Percentiles rank a stretch among this genome's conserved stretches.
Evolutionary conservation across 2,888 invertebrate species (phyloP).

Genomic region (Leptinotarsa rubiginosa): DNA sequence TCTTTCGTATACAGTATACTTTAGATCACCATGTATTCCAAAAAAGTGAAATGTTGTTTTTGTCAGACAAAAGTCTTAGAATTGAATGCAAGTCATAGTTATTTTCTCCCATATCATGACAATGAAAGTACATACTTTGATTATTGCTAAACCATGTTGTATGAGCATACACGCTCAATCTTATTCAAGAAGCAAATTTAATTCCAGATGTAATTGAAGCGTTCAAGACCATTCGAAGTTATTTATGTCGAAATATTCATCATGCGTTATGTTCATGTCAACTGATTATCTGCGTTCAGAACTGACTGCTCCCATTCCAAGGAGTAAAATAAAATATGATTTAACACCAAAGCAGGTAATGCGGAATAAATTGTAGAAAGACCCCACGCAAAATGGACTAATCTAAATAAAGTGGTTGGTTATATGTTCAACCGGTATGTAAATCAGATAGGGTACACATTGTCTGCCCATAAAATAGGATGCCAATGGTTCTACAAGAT

Average conservation of each 20-base stretch:
- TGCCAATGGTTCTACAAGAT: conserved; percentile 49
- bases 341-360: conserved; percentile 39
- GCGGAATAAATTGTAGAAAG: conserved; percentile 38
- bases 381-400: conserved; percentile 50
- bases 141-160: too few species aligned
- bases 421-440: conserved; percentile 54
- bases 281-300: neutral
- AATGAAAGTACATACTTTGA: too few species aligned
- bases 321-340: conserved; percentile 36
- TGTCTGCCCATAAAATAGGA: conserved; percentile 50
- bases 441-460: conserved; percentile 52
- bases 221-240: neutral
- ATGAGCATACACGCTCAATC: too few species aligned
- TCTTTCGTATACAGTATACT: too few species aligned
- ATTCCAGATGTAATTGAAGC: neutral
- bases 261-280: conserved; percentile 11
- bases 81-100: too few species aligned
- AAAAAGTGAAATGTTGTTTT: too few species aligned
- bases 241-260: conserved; percentile 15
- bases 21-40: too few species aligned
- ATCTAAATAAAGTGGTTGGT: conserved; percentile 52
- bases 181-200: neutral
- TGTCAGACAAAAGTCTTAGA: too few species aligned
- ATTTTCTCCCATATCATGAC: too few species aligned
- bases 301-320: conserved; percentile 14